These are phyloP conservation scores for Nebria salina DNA, from an alignment of 2,888 invertebrate genomes.

Conservation along the genomic window DNA sequence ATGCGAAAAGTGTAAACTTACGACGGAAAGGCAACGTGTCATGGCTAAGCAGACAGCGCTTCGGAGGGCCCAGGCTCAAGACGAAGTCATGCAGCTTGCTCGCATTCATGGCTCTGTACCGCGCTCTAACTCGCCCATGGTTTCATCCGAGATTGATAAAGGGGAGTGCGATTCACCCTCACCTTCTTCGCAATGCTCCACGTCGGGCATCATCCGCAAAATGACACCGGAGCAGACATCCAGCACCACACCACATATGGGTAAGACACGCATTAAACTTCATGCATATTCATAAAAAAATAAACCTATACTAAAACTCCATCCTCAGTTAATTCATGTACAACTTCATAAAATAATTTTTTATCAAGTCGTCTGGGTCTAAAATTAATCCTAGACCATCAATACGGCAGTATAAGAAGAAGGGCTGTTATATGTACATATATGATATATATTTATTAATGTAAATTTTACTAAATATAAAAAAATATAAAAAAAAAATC, in stretches of 20 bases:
- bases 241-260: slow-evolving; percentile 64
- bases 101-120: slow-evolving; percentile 54
- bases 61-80: slow-evolving; percentile 85
- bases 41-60: slow-evolving; percentile 91
- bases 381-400: no score
- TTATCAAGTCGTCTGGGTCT: no score
- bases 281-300: no score
- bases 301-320: no score
- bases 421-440: no score
- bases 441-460: no score
- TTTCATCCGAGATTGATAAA: slow-evolving; percentile 58
- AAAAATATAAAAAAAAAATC: no score
- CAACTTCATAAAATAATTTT: no score
- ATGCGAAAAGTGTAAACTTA: slow-evolving; percentile 87
- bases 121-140: slow-evolving; percentile 61
- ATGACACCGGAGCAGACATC: slow-evolving; percentile 59
- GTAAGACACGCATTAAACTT: slow-evolving; percentile 56
- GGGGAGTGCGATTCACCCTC: slow-evolving; percentile 70
- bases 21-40: slow-evolving; percentile 86
- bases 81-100: slow-evolving; percentile 71
- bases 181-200: slow-evolving; percentile 69
- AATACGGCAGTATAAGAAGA: no score
- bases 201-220: slow-evolving; percentile 63
- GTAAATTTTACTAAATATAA: no score
- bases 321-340: no score